These are phyloP conservation scores for Lacerta bilineata DNA, from an alignment of 2,797 vertebrate species.

Conservation along the genomic window DNA sequence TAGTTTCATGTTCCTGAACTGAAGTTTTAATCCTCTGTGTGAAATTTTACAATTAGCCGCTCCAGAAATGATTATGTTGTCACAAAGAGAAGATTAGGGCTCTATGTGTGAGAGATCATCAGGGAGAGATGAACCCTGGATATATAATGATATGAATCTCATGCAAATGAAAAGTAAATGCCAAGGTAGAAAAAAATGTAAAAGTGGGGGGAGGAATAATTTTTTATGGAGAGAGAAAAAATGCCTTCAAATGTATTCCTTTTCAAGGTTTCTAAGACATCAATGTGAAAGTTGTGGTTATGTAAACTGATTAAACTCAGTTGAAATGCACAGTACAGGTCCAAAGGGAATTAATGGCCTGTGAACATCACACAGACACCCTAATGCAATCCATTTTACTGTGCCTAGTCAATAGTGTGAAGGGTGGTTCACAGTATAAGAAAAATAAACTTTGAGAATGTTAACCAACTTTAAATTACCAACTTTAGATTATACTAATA, in stretches of 20 bases:
- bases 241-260: conserved; percentile 54
- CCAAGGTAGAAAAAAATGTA: conserved; percentile 9
- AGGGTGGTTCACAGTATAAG: conserved; percentile 49
- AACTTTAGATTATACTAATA: no score
- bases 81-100: conserved; percentile 74
- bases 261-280: conserved; percentile 58
- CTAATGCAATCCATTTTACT: conserved; percentile 16
- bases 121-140: conserved; percentile 61
- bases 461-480: conserved; percentile 35
- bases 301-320: conserved; percentile 61
- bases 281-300: conserved; percentile 60
- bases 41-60: conserved; percentile 70
- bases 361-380: background rate
- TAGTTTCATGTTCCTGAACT: conserved; percentile 61
- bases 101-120: conserved; percentile 55
- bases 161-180: conserved; percentile 56
- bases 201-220: conserved; percentile 32
- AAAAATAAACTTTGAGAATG: conserved; percentile 59
- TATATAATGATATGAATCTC: conserved; percentile 55
- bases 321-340: conserved; percentile 59
- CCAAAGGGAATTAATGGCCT: conserved; percentile 53
- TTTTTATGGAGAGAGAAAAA: conserved; percentile 1
- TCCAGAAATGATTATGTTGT: conserved; percentile 76
- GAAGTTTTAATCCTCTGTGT: conserved; percentile 74
- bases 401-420: background rate